Conservation (phyloP, 2,797 vertebrate genomes). For the Eremophila alpestris region DNA sequence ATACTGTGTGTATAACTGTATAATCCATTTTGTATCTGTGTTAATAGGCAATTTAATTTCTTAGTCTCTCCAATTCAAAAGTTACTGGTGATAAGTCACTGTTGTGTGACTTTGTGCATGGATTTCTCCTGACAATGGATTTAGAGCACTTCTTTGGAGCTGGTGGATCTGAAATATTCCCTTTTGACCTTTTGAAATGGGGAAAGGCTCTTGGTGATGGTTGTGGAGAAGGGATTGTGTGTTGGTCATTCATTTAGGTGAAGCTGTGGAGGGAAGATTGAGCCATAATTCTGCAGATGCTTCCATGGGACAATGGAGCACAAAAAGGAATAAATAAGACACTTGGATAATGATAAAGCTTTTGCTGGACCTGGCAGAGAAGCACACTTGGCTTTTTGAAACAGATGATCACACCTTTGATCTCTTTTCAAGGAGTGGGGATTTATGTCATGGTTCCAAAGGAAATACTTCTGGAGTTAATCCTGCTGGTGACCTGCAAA, state of each 20-base stretch:
- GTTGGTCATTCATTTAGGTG: neutral
- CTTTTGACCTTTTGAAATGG: neutral
- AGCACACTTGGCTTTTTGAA: neutral
- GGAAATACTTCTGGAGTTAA: neutral
- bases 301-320: neutral
- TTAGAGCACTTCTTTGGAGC: neutral
- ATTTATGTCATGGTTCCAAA: neutral
- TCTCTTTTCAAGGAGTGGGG: neutral
- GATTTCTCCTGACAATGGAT: neutral
- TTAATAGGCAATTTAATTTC: constrained; percentile 4
- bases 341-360: neutral
- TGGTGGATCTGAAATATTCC: neutral
- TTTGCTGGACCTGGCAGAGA: constrained; percentile 1
- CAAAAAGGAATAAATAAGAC: neutral
- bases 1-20: neutral
- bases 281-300: neutral
- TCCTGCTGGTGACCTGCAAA: neutral
- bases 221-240: neutral
- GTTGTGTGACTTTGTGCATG: neutral
- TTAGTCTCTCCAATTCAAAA: neutral
- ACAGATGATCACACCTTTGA: neutral
- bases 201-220: neutral
- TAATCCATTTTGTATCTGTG: neutral
- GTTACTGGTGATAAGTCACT: neutral
- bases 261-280: neutral